Base-by-base conservation (phyloP, 2,113 vertebrate species). In the Excalfactoria chinensis region DNA sequence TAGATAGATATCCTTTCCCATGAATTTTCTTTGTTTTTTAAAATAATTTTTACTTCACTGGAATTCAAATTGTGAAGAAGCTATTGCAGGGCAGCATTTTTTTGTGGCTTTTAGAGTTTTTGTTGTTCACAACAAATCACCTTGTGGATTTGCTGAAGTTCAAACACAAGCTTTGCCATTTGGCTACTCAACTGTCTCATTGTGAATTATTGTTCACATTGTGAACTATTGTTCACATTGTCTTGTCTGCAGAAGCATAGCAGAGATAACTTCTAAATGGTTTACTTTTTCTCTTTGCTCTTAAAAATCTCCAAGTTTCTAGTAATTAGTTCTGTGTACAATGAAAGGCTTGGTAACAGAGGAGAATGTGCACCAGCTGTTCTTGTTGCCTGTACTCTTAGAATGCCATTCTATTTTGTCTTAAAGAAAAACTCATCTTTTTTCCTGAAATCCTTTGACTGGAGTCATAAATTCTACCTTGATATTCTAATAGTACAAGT, bases 21-120 rank as follows among this genome's bases (percentile, higher is more conserved):
- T 82, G 43, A 81, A 26, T 32, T 53, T 60, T 93, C 58, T 81
- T 59, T 92, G 59, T 64, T 83, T 95, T 41, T 63, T 49, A 43
- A 59, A 74, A 19, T 70, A 88, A 67, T 23, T 91, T 94, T 86
- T 82, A 71, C 25, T 91, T 94, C 87, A 80, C 22, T 81, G 16
- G 9, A 4, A 86, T 66, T 7, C 6, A 86, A 43, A 40, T 63
- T 23, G 48, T 90, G 66, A 85, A 93, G 69, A 60, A 2, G 35
- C 32, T 68, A 20, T 14, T 30, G 19, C 35, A 72, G 22, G 13
- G 13, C 40, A 81, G 11, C 0, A 4, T 62, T 80, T 89, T 89
- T 83, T 32, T 64, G 37, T 55, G 74, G 4, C 34, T 86, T 14
- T 71, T 51, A 78, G 7, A 49, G 32, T 7, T 71, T 90, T 88